Evolutionary conservation across 2,888 invertebrate species (phyloP).

Genomic region (Trypoxylon attenuatum): DNA sequence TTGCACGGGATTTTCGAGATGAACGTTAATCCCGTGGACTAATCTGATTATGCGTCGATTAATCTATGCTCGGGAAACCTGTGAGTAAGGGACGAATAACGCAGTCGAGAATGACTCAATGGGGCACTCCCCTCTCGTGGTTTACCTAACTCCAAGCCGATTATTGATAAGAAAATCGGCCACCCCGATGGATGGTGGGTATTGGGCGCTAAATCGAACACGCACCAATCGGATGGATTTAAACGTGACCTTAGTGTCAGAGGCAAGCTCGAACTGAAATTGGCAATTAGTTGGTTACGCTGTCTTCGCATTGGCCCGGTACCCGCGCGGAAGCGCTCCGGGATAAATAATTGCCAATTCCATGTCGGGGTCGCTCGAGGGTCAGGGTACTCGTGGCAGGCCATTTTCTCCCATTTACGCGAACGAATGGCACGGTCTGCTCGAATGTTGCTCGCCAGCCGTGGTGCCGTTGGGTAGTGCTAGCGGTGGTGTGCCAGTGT

Average conservation of each 20-base stretch:
- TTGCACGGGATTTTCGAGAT: neutral
- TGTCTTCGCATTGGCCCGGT: constrained; percentile 43
- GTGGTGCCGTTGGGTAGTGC: too few species aligned
- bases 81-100: neutral
- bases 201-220: neutral
- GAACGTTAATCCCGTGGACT: too few species aligned
- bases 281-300: constrained; percentile 58
- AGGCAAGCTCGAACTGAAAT: constrained; percentile 43
- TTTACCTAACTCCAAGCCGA: constrained; percentile 12
- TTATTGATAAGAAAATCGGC: constrained; percentile 20
- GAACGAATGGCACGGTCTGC: constrained; percentile 6
- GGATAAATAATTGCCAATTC: constrained; percentile 66
- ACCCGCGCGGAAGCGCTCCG: constrained; percentile 33
- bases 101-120: neutral
- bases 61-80: neutral
- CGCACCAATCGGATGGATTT: constrained; percentile 25
- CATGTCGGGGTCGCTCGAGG: constrained; percentile 34
- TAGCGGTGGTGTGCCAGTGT: too few species aligned
- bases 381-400: constrained; percentile 46
- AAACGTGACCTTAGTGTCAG: constrained; percentile 32
- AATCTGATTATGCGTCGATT: too few species aligned
- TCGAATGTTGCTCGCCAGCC: too few species aligned
- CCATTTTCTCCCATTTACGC: constrained; percentile 54
- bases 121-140: neutral
- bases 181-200: neutral